Conservation (phyloP, 2,113 vertebrate species). For the Protomyctophum bolini region DNA sequence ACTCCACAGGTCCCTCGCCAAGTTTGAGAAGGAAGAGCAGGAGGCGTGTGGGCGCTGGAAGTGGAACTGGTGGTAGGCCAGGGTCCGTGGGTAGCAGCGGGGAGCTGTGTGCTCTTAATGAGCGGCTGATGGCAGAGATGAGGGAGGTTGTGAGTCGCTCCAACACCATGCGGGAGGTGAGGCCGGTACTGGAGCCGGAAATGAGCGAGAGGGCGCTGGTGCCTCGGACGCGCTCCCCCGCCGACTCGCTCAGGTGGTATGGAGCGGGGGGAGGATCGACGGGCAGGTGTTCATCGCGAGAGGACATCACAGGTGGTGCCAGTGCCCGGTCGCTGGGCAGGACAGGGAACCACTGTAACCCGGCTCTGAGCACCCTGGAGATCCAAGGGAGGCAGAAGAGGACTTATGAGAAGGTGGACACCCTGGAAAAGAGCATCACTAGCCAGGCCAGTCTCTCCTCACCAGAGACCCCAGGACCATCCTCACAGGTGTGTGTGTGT, state of each 20-base stretch:
- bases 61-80: conserved; percentile 76
- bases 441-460: conserved; percentile 81
- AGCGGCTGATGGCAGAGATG: conserved; percentile 90
- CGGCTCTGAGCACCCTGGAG: conserved; percentile 67
- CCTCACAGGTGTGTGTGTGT: conserved; percentile 78
- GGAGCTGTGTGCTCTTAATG: conserved; percentile 85
- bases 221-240: conserved; percentile 80
- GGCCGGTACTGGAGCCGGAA: conserved; percentile 79
- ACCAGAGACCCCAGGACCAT: conserved; percentile 69
- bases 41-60: conserved; percentile 73
- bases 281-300: conserved; percentile 74
- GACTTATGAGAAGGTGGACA: conserved; percentile 90
- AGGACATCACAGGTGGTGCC: conserved; percentile 69
- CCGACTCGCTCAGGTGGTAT: conserved; percentile 78
- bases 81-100: conserved; percentile 87
- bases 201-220: conserved; percentile 68
- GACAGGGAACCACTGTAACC: conserved; percentile 59
- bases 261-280: conserved; percentile 40
- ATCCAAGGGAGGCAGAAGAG: conserved; percentile 85
- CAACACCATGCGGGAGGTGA: conserved; percentile 83
- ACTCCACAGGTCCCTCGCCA: conserved; percentile 92
- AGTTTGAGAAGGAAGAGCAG: conserved; percentile 87
- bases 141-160: conserved; percentile 86
- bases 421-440: conserved; percentile 84
- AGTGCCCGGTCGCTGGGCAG: conserved; percentile 77